Evolutionary conservation across 2,797 vertebrate genomes (phyloP).

Genomic region (Falco novaeseelandiae): DNA sequence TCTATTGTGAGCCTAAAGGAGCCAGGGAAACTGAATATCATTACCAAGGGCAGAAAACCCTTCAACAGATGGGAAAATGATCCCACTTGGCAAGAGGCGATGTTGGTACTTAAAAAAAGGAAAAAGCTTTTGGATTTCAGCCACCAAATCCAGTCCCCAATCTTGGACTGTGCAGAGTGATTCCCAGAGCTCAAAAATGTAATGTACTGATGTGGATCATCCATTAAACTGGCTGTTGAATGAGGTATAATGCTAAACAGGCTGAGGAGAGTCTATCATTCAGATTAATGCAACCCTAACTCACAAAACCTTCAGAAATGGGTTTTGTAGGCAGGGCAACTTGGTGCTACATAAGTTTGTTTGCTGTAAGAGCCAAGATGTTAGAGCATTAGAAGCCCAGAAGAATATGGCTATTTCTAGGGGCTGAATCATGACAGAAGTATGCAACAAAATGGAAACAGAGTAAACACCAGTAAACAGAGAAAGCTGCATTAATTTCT

Average conservation of each 20-base stretch:
- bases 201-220: conserved; percentile 68
- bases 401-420: conserved; percentile 49
- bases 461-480: conserved; percentile 43
- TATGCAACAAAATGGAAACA: conserved; percentile 61
- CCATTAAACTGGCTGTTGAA: conserved; percentile 77
- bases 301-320: conserved; percentile 42
- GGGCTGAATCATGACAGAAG: conserved; percentile 9
- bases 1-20: conserved; percentile 28
- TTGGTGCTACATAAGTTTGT: conserved; percentile 30
- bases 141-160: conserved; percentile 54
- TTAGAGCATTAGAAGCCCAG: conserved; percentile 6
- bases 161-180: conserved; percentile 25
- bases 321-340: conserved; percentile 23
- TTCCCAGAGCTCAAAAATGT: conserved; percentile 63
- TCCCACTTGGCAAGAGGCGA: conserved; percentile 58
- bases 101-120: conserved; percentile 51
- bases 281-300: conserved; percentile 47
- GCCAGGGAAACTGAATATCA: conserved; percentile 29
- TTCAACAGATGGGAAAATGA: conserved; percentile 63
- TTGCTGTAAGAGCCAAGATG: conserved; percentile 34
- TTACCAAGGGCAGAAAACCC: conserved; percentile 54
- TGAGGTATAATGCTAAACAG: conserved; percentile 73
- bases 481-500: background rate
- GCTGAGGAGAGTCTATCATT: conserved; percentile 52
- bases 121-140: conserved; percentile 62